A percentile compares a stretch with the other conserved stretches of the same genome.
Conservation (phyloP, 30 jellyfish, hydroid and myxozoan species). For the Euphysa ruthae region DNA sequence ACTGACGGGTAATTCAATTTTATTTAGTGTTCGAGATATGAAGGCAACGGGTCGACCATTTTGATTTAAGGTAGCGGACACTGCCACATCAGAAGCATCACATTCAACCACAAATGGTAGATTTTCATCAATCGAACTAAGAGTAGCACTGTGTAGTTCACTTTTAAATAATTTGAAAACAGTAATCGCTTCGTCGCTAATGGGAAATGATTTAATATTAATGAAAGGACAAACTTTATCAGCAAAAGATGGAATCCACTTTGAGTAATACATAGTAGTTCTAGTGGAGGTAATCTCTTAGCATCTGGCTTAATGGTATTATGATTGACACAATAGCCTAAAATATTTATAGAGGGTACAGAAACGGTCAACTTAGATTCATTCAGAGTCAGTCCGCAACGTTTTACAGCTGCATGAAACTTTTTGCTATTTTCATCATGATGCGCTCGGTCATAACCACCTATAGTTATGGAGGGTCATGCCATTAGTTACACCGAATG, state of each 20-base stretch:
- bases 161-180: slow-evolving; percentile 34
- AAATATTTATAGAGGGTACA: slow-evolving; percentile 9
- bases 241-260: slow-evolving; percentile 51
- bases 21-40: slow-evolving; percentile 20
- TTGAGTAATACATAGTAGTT: slow-evolving; percentile 45
- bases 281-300: slow-evolving; percentile 44
- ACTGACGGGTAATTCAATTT: slow-evolving; percentile 23
- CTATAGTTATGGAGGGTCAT: slow-evolving; percentile 35
- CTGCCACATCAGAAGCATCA: slow-evolving; percentile 47
- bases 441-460: slow-evolving; percentile 33
- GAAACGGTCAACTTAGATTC: not conserved
- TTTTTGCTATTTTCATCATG: slow-evolving; percentile 26
- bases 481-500: slow-evolving; percentile 51
- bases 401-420: slow-evolving; percentile 32
- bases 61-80: slow-evolving; percentile 45
- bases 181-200: slow-evolving; percentile 6
- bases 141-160: slow-evolving; percentile 27
- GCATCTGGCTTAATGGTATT: slow-evolving; percentile 54
- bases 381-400: slow-evolving; percentile 16
- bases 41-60: slow-evolving; percentile 59
- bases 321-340: slow-evolving; percentile 47
- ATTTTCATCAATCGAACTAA: slow-evolving; percentile 33
- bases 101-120: slow-evolving; percentile 56
- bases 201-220: not conserved
- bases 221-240: slow-evolving; percentile 30